Percentiles rank a stretch among this genome's conserved stretches.
These are phyloP conservation scores for Malurus splendens DNA, from an alignment of 2,797 vertebrate genomes.

Conservation along the genomic window DNA sequence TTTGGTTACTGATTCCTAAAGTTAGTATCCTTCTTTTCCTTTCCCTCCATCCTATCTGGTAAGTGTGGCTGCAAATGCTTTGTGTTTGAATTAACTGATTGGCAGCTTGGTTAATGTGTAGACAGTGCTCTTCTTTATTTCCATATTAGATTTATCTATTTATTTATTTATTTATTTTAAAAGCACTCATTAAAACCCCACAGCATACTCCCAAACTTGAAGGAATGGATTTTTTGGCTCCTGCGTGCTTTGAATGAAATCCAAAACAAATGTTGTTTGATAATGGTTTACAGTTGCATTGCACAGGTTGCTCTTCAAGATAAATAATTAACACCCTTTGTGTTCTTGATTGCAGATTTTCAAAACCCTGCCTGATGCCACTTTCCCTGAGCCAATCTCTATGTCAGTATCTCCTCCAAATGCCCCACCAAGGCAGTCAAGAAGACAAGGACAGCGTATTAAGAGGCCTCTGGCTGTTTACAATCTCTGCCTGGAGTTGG, in stretches of 20 bases:
- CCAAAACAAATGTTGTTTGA: constrained; percentile 60
- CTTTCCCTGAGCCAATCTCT: constrained; percentile 72
- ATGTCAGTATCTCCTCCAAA: constrained; percentile 74
- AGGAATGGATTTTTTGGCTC: constrained; percentile 55
- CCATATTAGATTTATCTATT: not conserved
- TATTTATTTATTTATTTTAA: constrained; percentile 41
- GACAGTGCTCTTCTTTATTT: constrained; percentile 44
- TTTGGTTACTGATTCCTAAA: not conserved
- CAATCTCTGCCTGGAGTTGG: constrained; percentile 86
- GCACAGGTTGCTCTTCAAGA: constrained; percentile 40
- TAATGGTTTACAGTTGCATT: constrained; percentile 50
- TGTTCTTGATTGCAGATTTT: constrained; percentile 85
- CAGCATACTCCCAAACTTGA: constrained; percentile 18
- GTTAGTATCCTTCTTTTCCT: not conserved
- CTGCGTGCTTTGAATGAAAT: constrained; percentile 31
- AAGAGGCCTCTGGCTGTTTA: constrained; percentile 93
- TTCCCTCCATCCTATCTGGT: not conserved
- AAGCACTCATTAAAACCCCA: constrained; percentile 28
- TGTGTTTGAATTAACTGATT: constrained; percentile 23
- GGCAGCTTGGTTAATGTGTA: constrained; percentile 37
- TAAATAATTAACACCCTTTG: constrained; percentile 63
- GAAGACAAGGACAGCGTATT: constrained; percentile 81
- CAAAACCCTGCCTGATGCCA: constrained; percentile 82
- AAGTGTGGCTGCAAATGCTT: constrained; percentile 7
- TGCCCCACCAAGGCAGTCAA: constrained; percentile 88